Percentiles rank a stretch among this genome's conserved stretches.
Conservation (phyloP, 2,888 invertebrate genomes). For the Cephonodes hylas region DNA sequence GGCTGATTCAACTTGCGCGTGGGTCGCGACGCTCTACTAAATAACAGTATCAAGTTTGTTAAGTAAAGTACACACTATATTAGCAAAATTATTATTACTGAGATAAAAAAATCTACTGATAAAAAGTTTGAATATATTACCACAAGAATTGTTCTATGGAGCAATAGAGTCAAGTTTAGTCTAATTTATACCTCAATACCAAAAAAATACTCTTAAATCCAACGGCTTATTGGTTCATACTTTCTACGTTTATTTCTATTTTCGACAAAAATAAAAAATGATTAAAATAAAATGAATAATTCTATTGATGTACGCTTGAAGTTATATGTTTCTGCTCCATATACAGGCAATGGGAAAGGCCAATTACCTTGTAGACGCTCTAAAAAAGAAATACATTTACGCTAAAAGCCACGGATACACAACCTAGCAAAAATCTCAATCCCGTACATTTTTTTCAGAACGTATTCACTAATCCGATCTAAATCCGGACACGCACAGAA, state of each 20-base stretch:
- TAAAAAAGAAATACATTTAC: background rate
- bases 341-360: too few species aligned
- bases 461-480: background rate
- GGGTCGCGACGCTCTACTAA: background rate
- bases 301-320: too few species aligned
- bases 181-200: too few species aligned
- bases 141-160: background rate
- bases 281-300: too few species aligned
- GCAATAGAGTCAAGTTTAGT: too few species aligned
- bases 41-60: background rate
- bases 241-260: too few species aligned
- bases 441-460: background rate
- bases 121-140: background rate
- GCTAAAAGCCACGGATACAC: background rate
- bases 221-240: too few species aligned
- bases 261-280: too few species aligned
- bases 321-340: too few species aligned
- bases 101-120: background rate
- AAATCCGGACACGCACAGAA: background rate
- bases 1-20: constrained; percentile 1
- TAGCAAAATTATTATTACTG: background rate
- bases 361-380: too few species aligned
- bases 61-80: background rate
- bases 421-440: background rate
- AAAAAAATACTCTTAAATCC: too few species aligned